phyloP scores from a whole-genome alignment of 2,113 vertebrate species.

The Cathartes aura region DNA sequence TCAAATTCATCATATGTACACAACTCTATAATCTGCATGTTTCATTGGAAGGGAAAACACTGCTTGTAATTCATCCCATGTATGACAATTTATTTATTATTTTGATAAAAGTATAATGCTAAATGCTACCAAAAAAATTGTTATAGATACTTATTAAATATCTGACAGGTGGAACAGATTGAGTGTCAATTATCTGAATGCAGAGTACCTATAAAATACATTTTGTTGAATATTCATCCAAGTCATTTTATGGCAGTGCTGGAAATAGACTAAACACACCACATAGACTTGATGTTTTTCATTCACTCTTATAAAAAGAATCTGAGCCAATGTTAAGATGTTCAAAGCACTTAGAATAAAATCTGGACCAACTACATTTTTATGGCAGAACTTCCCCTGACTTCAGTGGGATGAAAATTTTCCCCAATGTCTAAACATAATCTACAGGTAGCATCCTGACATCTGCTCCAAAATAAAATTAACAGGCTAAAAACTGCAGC shows the following conservation, averaged over 20 bases:
- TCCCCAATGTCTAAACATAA: not conserved
- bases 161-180: not conserved
- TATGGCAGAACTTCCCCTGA: not conserved
- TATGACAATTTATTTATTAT: not conserved
- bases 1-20: not conserved
- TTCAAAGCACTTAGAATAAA: not conserved
- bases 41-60: not conserved
- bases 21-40: not conserved
- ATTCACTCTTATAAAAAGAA: not conserved
- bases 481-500: not conserved
- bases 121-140: not conserved
- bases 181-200: not conserved
- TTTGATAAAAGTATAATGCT: not conserved
- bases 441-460: not conserved
- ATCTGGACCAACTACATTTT: not conserved
- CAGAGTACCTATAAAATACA: not conserved
- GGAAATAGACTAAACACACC: not conserved
- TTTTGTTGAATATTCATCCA: not conserved
- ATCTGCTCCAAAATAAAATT: not conserved
- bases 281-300: not conserved
- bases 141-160: not conserved
- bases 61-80: not conserved
- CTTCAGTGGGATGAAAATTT: not conserved
- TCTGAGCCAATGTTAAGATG: not conserved
- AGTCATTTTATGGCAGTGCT: not conserved